Base-by-base conservation (phyloP, 2,888 invertebrate genomes). In the Catonia carolina region DNA sequence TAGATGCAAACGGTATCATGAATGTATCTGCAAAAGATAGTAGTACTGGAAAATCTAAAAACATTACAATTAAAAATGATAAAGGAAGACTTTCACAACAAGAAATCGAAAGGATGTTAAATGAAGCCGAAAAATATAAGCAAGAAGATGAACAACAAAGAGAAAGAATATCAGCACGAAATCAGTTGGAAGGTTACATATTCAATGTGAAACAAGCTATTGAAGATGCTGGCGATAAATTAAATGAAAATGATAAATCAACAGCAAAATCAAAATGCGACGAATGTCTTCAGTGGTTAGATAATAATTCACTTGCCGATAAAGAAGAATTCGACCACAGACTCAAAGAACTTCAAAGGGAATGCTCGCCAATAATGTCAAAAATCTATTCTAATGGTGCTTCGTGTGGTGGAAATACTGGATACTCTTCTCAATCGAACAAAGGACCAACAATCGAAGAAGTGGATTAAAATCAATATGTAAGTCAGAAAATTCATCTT, bases 281-380 rank as follows among this genome's bases (percentile, higher is more conserved):
- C 17, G 80, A 82, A 12, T 83, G 85, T 56, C 76, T 91, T 55
- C 74, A 78, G 10, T 94, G 93, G 93, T 73, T 94, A 35, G 94
- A 94, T 65, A 72, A 75, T 18, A 90, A 92, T 69, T 79, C 82
- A 1, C 74, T 89, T 41, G 92, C 91, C 4, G 84, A 86, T 52
- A 85, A 84, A 65, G 82, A n/a, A n/a, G n/a, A n/a, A n/a, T n/a
- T n/a, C n/a, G n/a, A n/a, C n/a, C n/a, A n/a, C n/a, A n/a, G n/a
- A 83, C 73, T 91, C 65, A 84, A 87, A 67, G 83, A 86, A 50
- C 74, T 87, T 17, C 89, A 91, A 69, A 77, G 77, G 15, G 79
- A 84, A 17, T 89, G 89, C 68, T 80, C 82, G 51, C 88, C 91
- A 0, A 77, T 88, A 39, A 91, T 93, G 84, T 80, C 86, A 69